Percentiles rank a stretch among this genome's conserved stretches.
Evolutionary conservation across 23 tunicate species (phyloP).

Genomic region (Diplosoma virens): DNA sequence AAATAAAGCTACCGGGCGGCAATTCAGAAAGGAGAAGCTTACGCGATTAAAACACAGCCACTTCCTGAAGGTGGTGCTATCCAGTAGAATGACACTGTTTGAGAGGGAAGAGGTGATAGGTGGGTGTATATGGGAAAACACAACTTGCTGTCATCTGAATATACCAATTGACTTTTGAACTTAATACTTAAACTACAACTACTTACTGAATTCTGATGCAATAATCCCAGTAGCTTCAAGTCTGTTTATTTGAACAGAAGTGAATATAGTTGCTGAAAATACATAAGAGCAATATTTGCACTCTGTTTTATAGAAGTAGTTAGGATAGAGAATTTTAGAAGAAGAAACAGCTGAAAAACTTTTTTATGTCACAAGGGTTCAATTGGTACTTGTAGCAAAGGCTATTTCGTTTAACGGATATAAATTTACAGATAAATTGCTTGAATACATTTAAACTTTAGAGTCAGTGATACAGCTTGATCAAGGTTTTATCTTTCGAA

Average conservation of each 20-base stretch:
- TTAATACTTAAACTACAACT: not conserved
- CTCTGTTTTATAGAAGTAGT: not conserved
- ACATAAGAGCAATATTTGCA: not conserved
- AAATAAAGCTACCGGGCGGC: too few relatives aligned
- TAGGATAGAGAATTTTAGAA: too few relatives aligned
- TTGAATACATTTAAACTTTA: too few relatives aligned
- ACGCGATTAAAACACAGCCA: constrained; percentile 71
- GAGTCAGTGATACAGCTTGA: too few relatives aligned
- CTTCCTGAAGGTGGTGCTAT: constrained; percentile 60
- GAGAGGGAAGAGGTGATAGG: constrained; percentile 36
- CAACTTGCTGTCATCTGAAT: not conserved
- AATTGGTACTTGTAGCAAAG: too few relatives aligned
- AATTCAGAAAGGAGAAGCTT: constrained; percentile 7
- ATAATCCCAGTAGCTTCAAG: constrained; percentile 27
- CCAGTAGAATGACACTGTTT: constrained; percentile 46
- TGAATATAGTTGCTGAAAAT: constrained; percentile 33
- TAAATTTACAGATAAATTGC: too few relatives aligned
- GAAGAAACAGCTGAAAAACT: too few relatives aligned
- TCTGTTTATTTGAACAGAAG: constrained; percentile 12
- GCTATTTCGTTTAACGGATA: too few relatives aligned
- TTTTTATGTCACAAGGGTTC: too few relatives aligned
- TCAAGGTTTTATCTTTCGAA: too few relatives aligned
- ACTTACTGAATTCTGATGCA: constrained; percentile 2
- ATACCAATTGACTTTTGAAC: not conserved
- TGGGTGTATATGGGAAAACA: constrained; percentile 51